Evolutionary conservation across 2,797 vertebrate species (phyloP), one percentile per base, ranked within the genome.

Genomic region (Periophthalmus magnuspinnatus): DNA sequence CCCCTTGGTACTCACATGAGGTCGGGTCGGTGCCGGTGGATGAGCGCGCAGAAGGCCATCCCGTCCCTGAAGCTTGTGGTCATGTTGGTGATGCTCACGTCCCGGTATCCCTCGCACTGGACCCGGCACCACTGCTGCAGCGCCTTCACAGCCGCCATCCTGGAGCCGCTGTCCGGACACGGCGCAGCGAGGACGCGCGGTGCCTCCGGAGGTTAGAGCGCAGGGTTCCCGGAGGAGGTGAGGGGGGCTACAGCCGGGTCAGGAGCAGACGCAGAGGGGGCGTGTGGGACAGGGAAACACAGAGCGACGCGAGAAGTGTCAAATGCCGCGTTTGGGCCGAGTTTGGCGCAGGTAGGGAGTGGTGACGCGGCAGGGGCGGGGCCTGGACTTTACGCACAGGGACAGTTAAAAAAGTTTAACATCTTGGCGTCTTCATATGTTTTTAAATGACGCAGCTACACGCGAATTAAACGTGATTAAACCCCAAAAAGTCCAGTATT

Each of bases 11-110:
- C 94, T 94, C 79, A 99, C 97, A 98, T 94, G 84, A 99, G 94
- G n/a, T 98, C 97, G 0, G 97, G 95, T 80, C 96, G 93, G 93
- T 98, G 95, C 52, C 93, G 95, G 90, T 99, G 97, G 74, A 99
- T 95, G 81, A 99, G 95, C 57, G 97, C 97, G 67, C 97, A 99
- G 92, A 99, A 99, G 61, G 96, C 97, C 89, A 99, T 77, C 17
- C 97, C 97, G 84, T 99, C 95, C 77, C 97, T 92, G 92, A 99
- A 99, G 2, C 97, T 98, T 72, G 96, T 97, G 89, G 97, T 99
- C 97, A 99, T 99, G 92, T 99, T 98, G 83, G 94, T 97, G 89
- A 99, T 93, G 88, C 74, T 85, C 70, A 99, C 97, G 69, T 95
- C 96, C 47, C 90, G 92, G 92, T 99, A 99, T 5, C 96, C 97